Base-by-base conservation (phyloP, 2,113 vertebrate species). In the Sceloporus tristichus region DNA sequence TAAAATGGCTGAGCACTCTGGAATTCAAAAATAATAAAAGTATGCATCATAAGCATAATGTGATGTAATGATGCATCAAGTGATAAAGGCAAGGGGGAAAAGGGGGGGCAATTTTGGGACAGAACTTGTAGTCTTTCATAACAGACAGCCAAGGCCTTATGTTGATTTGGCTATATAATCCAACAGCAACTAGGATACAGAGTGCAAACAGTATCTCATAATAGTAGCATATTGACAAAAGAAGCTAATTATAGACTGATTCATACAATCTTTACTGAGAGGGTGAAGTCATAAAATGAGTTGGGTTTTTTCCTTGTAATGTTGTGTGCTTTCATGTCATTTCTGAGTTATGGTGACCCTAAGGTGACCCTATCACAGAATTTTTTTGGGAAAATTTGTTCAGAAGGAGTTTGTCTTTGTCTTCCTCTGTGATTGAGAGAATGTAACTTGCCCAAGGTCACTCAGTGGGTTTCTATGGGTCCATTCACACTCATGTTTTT, bases 21-120 rank as follows among this genome's bases (percentile, higher is more conserved):
- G 19, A 1, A 91, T 92, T 86, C 85, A 38, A 89, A 92, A 62
- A 62, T 62, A 62, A 62, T 62, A 62, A 62, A 92, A 73, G 23
- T 85, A 68, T 56, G 74, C 2, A 23, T 0, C 5, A 90, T 87
- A 84, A 80, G 0, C 0, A 0, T 27, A 74, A 74, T 48, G 82
- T 54, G 5, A 1, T 40, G 84, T 18, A 25, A 71, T 42, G 76
- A 18, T 18, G 1, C 42, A 81, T 79, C 77, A 91, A 21, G 53
- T 10, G 48, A 53, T 18, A 3, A 68, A 65, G 66, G 23, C 13
- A n/a, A 59, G 2, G 5, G 19, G 9, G 73, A 84, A 23, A 23
- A 9, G 14, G 0, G 4, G 25, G 48, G 4, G 5, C 40, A 23
- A 29, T 68, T 25, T 53, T 2, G 21, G 71, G n/a, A 54, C 5